Percentiles rank a stretch among this genome's conserved stretches.
Conservation (phyloP, 1,140 invertebrate species). For the Bombus sibiricus region DNA sequence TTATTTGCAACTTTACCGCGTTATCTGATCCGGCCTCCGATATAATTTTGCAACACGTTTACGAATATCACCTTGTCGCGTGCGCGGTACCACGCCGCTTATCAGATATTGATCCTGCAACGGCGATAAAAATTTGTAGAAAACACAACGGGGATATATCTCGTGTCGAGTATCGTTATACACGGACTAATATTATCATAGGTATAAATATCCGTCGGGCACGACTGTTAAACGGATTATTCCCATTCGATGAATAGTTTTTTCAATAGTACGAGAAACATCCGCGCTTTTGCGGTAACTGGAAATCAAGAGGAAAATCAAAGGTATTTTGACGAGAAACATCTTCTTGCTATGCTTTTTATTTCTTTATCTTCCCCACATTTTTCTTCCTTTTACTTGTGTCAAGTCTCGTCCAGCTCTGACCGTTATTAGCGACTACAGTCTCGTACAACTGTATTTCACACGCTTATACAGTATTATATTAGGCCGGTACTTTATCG, state of each 20-base stretch:
- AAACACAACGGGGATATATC: not conserved
- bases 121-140: not conserved
- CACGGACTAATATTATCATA: not conserved
- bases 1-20: not conserved
- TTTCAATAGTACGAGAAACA: not conserved
- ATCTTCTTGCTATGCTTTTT: no score
- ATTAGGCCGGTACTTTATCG: no score
- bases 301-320: no score
- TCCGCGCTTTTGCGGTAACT: not conserved
- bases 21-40: not conserved
- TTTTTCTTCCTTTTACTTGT: no score
- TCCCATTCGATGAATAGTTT: not conserved
- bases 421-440: no score
- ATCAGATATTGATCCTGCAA: slow-evolving; percentile 18
- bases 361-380: no score
- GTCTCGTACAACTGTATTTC: no score
- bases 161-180: not conserved
- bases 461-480: no score
- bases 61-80: slow-evolving; percentile 7
- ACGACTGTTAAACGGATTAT: slow-evolving; percentile 3
- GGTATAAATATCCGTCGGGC: not conserved
- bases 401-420: no score
- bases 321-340: no score
- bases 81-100: not conserved
- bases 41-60: not conserved